phyloP scores from a whole-genome alignment of 1,140 invertebrate species.

The Plodia interpunctella region DNA sequence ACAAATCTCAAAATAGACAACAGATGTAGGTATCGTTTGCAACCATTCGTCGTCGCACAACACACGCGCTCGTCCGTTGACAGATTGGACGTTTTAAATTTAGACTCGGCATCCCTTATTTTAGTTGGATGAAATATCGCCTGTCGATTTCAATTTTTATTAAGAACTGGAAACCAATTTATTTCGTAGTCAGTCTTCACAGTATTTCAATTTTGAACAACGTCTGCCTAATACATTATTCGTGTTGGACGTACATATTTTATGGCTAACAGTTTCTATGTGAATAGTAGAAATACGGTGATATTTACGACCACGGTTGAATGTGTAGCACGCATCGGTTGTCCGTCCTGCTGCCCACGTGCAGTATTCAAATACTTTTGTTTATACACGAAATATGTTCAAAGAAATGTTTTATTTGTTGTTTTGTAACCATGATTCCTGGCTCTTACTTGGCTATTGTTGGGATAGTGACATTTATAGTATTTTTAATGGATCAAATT shows the following conservation, averaged over 20 bases:
- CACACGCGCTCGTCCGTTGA: slow-evolving; percentile 66
- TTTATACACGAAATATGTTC: slow-evolving; percentile 27
- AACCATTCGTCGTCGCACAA: slow-evolving; percentile 66
- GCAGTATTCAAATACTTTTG: slow-evolving; percentile 52
- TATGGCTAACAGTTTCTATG: slow-evolving; percentile 25
- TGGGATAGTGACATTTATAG: too few relatives aligned
- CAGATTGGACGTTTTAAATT: slow-evolving; percentile 70
- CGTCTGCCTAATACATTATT: slow-evolving; percentile 3
- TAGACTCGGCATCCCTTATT: slow-evolving; percentile 64
- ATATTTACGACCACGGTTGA: slow-evolving; percentile 44
- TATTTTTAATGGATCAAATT: too few relatives aligned
- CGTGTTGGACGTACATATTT: slow-evolving; percentile 4
- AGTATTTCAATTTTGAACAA: slow-evolving; percentile 25
- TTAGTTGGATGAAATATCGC: slow-evolving; percentile 65
- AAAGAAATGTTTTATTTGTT: neutral
- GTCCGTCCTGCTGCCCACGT: slow-evolving; percentile 50
- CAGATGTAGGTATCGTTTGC: slow-evolving; percentile 67
- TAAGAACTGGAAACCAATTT: slow-evolving; percentile 17
- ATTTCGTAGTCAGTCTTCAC: slow-evolving; percentile 1
- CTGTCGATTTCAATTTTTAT: slow-evolving; percentile 46
- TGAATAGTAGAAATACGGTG: slow-evolving; percentile 13
- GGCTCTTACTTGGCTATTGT: too few relatives aligned
- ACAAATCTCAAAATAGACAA: slow-evolving; percentile 73
- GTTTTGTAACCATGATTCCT: neutral
- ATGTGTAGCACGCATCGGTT: slow-evolving; percentile 42